Base-by-base conservation (phyloP, 2,113 vertebrate species). In the Fulica atra region DNA sequence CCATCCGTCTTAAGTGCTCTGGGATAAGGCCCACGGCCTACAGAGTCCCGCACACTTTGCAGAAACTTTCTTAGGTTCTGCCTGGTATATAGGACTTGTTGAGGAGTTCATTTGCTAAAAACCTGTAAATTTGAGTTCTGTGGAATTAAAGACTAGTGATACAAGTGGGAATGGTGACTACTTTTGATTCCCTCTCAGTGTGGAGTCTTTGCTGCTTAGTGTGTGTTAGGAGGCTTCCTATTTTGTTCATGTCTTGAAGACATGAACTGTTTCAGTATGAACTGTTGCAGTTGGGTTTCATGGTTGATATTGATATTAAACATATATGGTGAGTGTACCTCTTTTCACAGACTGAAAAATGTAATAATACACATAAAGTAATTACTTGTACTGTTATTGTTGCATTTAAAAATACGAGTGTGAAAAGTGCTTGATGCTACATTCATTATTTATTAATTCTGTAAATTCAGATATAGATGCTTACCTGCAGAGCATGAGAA, bases 401-500 rank as follows among this genome's bases (percentile, higher is more conserved):
- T 63, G 48, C 29, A 35, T 83, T 81, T 74, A 60, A 83, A 86
- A 86, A 83, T 72, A 31, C 12, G 33, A 48, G 10, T 63, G 36
- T 66, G 31, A 46, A 35, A 89, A 71, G 9, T 74, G 35, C 16
- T 86, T 81, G 83, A 25, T 83, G 16, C n/a, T 70, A 7, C 26
- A 63, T 26, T 63, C 1, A 13, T 69, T 76, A 31, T 72, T 53
- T 53, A 72, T 76, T 53, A 85, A 73, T 83, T 82, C 44, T 70
- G 48, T 9, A 81, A 63, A 65, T 79, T 57, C 46, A 88, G 73
- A 29, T 78, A 31, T 17, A 68, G 42, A 36, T 81, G 38, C 35
- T 80, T 74, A 70, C 71, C 33, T 93, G 46, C 54, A 88, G 74
- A 87, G 57, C 42, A 56, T 72, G 23, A 79, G 48, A 93, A 69